Base-by-base conservation (phyloP, 2,113 vertebrate genomes). In the Grammomys surdaster region DNA sequence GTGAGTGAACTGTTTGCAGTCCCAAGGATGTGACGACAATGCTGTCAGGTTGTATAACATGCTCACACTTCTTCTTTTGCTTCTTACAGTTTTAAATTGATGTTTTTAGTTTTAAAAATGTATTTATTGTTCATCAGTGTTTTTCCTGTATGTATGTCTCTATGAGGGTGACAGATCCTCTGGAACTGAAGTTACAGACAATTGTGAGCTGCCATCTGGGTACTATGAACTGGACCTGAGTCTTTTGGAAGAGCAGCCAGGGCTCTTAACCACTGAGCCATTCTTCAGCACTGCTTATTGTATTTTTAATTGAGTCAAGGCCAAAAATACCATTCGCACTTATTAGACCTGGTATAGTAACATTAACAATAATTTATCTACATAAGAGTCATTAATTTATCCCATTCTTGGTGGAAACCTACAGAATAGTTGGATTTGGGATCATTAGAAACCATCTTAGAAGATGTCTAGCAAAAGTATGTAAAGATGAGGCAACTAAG, bases 271-370 rank as follows among this genome's bases (percentile, higher is more conserved):
- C 28, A 33, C 65, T 33, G 28, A 67, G 65, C 4, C 65, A 67
- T 67, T 67, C 65, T 12, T 9, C 65, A 67, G 65, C 28, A 67
- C 65, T 14, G 28, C 28, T 67, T 67, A 67, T 67, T 67, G 65
- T 73, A 33, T 67, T 85, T 93, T 82, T 90, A 60, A 86, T 94
- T 80, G 12, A 77, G 75, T 77, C 75, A 77, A 77, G 75, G 24
- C 46, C 12, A 46, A 48, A 76, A 76, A 51, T 11, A 88, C 40
- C 19, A 46, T 84, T 94, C 26, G 84, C 22, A 88, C 70, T 80
- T 28, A 65, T 43, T 89, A 16, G 60, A 51, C 28, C 5, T 86
- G 33, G 28, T 89, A 56, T 67, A 89, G 33, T 95, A 58, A 90
- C 51, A 33, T 90, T 77, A 87, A 22, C n/a, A 54, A 65, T 70